Percentiles rank a stretch among this genome's conserved stretches.
phyloP scores from a whole-genome alignment of 2,888 invertebrate species.

The Microctonus brassicae region DNA sequence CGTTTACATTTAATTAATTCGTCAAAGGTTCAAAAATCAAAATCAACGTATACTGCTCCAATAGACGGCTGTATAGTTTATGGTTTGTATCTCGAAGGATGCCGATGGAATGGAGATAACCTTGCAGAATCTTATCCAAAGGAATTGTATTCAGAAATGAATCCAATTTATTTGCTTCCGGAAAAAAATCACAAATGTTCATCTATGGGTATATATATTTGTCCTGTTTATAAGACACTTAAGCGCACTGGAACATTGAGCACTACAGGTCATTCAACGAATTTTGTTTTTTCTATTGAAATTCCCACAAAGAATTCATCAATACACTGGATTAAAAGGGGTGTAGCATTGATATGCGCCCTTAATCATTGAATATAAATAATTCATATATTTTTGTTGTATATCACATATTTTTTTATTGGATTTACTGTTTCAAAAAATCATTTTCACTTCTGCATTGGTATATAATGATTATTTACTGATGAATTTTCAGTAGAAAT shows the following conservation, averaged over 20 bases:
- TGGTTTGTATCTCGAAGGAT: slow-evolving; percentile 82
- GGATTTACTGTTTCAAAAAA: too few species aligned
- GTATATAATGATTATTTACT: too few species aligned
- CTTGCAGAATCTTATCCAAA: slow-evolving; percentile 77
- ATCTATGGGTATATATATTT: slow-evolving; percentile 71
- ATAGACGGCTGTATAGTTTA: slow-evolving; percentile 77
- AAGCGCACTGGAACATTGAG: slow-evolving; percentile 76
- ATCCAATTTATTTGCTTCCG: slow-evolving; percentile 79
- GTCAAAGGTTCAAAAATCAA: slow-evolving; percentile 69
- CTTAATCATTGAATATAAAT: slow-evolving; percentile 69
- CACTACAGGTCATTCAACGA: slow-evolving; percentile 80
- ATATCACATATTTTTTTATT: too few species aligned
- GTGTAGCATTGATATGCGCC: slow-evolving; percentile 74
- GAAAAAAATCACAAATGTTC: slow-evolving; percentile 74
- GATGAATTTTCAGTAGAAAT: too few species aligned
- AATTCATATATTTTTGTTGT: not conserved
- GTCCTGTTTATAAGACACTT: slow-evolving; percentile 78
- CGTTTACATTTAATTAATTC: not conserved
- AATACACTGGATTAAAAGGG: slow-evolving; percentile 76
- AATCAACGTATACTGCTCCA: slow-evolving; percentile 71
- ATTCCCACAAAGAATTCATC: slow-evolving; percentile 73
- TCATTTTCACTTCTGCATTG: too few species aligned
- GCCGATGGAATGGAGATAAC: slow-evolving; percentile 77
- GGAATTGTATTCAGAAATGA: slow-evolving; percentile 82
- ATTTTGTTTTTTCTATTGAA: slow-evolving; percentile 76